phyloP scores from a whole-genome alignment of 2,888 invertebrate species.

The Drosophila bunnanda region DNA sequence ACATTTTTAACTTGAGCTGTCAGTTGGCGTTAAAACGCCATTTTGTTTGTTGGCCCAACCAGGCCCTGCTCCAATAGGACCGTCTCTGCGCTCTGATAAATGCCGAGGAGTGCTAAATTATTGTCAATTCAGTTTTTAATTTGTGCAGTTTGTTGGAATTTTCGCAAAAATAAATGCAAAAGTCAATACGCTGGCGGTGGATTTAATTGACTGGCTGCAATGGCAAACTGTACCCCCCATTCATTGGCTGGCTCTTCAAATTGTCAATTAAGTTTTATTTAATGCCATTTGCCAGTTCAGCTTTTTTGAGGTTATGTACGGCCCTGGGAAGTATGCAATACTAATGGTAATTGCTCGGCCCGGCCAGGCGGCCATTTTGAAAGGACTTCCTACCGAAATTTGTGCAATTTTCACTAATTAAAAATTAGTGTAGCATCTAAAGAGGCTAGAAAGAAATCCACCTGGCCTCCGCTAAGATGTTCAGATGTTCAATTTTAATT shows the following conservation, averaged over 20 bases:
- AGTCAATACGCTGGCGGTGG: constrained; percentile 58
- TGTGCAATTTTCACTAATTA: constrained; percentile 79
- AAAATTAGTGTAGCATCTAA: constrained; percentile 67
- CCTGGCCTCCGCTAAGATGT: constrained; percentile 24
- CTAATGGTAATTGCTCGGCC: constrained; percentile 72
- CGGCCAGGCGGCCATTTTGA: constrained; percentile 69
- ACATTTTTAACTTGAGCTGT: constrained; percentile 81
- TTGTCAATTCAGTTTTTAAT: constrained; percentile 79
- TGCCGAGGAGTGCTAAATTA: constrained; percentile 78
- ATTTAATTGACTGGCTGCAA: constrained; percentile 75
- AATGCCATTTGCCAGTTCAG: constrained; percentile 72
- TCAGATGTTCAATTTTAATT: constrained; percentile 75
- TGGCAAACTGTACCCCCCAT: constrained; percentile 7
- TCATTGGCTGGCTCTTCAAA: constrained; percentile 63
- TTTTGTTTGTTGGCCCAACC: constrained; percentile 73
- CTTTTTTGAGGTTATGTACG: constrained; percentile 68
- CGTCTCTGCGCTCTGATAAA: constrained; percentile 49
- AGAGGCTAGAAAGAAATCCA: constrained; percentile 45
- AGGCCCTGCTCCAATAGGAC: no score
- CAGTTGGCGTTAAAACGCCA: constrained; percentile 79
- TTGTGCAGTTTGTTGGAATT: constrained; percentile 71
- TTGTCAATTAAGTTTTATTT: constrained; percentile 82
- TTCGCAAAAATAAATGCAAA: constrained; percentile 74
- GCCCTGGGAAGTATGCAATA: constrained; percentile 70
- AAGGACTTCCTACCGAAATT: constrained; percentile 49